A percentile compares a stretch with the other conserved stretches of the same genome.
Conservation (phyloP, 37 sponge, comb jelly and placozoan species). For the Amphimedon queenslandica region DNA sequence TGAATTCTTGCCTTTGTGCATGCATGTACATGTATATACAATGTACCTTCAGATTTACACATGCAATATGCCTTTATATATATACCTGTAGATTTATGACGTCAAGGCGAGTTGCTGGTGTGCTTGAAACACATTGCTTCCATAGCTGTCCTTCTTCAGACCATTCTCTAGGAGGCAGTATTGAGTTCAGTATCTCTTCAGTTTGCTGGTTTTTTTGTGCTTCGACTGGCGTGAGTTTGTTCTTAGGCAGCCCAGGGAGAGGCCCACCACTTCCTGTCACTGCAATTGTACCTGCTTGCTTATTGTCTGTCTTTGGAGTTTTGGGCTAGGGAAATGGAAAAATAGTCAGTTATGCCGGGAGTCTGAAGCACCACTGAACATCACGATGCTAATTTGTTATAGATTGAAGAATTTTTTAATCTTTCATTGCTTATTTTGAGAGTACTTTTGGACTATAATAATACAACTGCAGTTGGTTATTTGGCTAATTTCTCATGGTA, state of each 20-base stretch:
- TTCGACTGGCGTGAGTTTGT: slow-evolving; percentile 67
- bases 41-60: neutral
- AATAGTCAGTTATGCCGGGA: neutral
- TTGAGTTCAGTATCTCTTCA: slow-evolving; percentile 94
- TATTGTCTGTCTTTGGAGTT: slow-evolving; percentile 34
- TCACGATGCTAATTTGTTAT: too few species aligned
- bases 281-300: slow-evolving; percentile 48
- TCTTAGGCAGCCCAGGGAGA: slow-evolving; percentile 69
- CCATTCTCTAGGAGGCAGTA: slow-evolving; percentile 98
- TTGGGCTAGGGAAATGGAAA: neutral
- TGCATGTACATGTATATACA: neutral
- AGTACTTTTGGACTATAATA: too few species aligned
- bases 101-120: slow-evolving; percentile 93
- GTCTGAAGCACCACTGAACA: too few species aligned
- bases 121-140: slow-evolving; percentile 94
- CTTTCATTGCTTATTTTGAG: too few species aligned
- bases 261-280: slow-evolving; percentile 77
- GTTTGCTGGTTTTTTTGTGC: slow-evolving; percentile 72
- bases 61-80: neutral
- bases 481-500: too few species aligned
- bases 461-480: too few species aligned
- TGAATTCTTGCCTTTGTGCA: neutral
- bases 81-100: slow-evolving; percentile 83
- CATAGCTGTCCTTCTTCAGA: slow-evolving; percentile 91
- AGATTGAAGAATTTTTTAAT: too few species aligned